Conservation (phyloP, 2,888 invertebrate genomes). For the Erpobdella octoculata region DNA sequence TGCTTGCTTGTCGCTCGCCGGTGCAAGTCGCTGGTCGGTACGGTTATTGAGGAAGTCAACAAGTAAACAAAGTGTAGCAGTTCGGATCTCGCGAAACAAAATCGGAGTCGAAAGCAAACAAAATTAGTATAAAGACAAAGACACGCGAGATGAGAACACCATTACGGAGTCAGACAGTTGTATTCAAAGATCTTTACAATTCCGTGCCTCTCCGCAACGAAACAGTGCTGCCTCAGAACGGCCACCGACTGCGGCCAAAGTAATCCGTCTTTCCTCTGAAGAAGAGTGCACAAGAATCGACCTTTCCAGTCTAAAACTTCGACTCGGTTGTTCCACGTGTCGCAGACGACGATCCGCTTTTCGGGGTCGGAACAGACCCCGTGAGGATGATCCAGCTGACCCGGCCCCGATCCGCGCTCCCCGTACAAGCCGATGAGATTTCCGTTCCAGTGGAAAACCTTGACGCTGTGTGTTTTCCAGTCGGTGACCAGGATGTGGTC, state of each 20-base stretch:
- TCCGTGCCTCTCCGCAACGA: slow-evolving; percentile 37
- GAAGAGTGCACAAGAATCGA: slow-evolving; percentile 30
- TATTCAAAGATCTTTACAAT: slow-evolving; percentile 38
- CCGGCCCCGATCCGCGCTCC: slow-evolving; percentile 27
- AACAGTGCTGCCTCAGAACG: slow-evolving; percentile 32
- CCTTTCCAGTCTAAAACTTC: slow-evolving; percentile 35
- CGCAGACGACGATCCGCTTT: slow-evolving; percentile 36
- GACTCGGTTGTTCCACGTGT: slow-evolving; percentile 39
- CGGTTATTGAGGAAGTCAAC: too few species aligned
- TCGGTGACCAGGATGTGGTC: slow-evolving; percentile 36
- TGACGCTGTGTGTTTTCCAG: slow-evolving; percentile 37
- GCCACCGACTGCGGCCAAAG: slow-evolving; percentile 36
- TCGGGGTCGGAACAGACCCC: slow-evolving; percentile 35
- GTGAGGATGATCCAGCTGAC: slow-evolving; percentile 37
- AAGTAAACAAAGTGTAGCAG: too few species aligned
- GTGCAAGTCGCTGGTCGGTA: too few species aligned
- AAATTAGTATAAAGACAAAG: too few species aligned
- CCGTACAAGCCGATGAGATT: slow-evolving; percentile 34
- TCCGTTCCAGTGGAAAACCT: slow-evolving; percentile 34
- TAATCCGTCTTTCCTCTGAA: slow-evolving; percentile 35
- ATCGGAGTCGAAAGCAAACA: too few species aligned
- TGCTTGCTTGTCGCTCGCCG: too few species aligned
- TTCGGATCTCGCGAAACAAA: too few species aligned
- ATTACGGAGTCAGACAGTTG: slow-evolving; percentile 2
- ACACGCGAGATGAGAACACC: neutral